These are phyloP conservation scores for Todiramphus chloris DNA, from an alignment of 2,113 vertebrate genomes.

Conservation along the genomic window DNA sequence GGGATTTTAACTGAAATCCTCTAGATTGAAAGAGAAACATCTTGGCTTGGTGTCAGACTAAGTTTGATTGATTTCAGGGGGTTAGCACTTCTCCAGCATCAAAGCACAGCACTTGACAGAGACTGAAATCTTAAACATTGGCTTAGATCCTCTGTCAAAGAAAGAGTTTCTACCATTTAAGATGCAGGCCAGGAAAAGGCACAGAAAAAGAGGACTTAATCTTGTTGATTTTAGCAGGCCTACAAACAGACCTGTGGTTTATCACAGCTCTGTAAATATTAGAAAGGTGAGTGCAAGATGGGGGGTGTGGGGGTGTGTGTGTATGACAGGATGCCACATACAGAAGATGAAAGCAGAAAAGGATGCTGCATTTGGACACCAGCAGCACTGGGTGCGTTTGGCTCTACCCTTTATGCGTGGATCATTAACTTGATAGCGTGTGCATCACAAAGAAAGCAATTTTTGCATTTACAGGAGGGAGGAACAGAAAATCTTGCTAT, in stretches of 20 bases:
- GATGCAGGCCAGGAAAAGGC: background rate
- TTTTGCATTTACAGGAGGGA: background rate
- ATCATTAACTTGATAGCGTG: background rate
- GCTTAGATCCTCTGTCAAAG: background rate
- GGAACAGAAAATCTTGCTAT: background rate
- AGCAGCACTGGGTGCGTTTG: background rate
- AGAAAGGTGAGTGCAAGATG: background rate
- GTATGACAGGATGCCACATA: background rate
- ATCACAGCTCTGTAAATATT: background rate
- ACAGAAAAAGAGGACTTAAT: background rate
- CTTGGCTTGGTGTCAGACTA: background rate
- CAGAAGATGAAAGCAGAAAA: background rate
- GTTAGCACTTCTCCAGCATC: background rate
- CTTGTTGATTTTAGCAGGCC: background rate
- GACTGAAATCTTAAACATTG: background rate
- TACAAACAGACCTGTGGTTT: background rate
- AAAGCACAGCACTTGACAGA: background rate
- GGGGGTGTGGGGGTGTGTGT: background rate
- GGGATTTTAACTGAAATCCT: background rate
- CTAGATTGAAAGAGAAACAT: background rate
- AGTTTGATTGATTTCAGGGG: background rate
- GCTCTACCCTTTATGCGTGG: background rate
- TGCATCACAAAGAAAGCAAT: background rate
- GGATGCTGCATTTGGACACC: background rate
- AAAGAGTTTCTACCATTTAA: background rate